phyloP scores from a whole-genome alignment of 2,888 invertebrate species.

The Himalopsyche anomala region DNA sequence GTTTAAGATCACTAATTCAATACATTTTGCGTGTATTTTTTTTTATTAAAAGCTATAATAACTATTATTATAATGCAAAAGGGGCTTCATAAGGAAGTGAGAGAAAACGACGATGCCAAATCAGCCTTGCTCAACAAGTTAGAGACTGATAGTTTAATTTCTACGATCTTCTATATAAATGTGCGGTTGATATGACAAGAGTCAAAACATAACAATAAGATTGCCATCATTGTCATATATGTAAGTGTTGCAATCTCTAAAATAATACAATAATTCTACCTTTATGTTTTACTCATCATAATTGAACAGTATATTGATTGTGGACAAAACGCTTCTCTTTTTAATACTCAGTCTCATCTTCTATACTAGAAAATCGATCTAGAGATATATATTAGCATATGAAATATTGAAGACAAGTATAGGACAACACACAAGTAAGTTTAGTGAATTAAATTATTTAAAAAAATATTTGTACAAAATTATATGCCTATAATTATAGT shows the following conservation, averaged over 20 bases:
- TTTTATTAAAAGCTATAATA: no score
- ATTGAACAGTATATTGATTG: neutral
- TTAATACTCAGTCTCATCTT: conserved; percentile 54
- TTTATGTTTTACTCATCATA: no score
- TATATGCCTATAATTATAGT: conserved; percentile 11
- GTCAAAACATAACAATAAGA: no score
- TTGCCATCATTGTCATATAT: no score
- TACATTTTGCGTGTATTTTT: no score
- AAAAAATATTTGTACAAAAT: conserved; percentile 50
- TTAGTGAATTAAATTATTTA: conserved; percentile 1
- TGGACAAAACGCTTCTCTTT: neutral
- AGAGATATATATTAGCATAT: conserved; percentile 51
- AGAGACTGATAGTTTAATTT: conserved; percentile 19
- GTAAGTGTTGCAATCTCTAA: no score
- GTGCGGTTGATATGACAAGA: no score
- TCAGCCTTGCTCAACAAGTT: conserved; percentile 7
- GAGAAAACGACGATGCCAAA: no score
- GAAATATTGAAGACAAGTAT: conserved; percentile 12
- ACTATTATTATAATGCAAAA: no score
- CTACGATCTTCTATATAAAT: conserved; percentile 5
- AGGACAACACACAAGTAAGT: conserved; percentile 31
- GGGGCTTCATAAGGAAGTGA: no score
- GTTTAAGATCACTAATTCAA: no score
- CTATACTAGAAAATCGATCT: conserved; percentile 56
- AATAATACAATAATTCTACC: no score